Conservation (phyloP, 2,888 invertebrate genomes). For the Brachylomia viminalis region DNA sequence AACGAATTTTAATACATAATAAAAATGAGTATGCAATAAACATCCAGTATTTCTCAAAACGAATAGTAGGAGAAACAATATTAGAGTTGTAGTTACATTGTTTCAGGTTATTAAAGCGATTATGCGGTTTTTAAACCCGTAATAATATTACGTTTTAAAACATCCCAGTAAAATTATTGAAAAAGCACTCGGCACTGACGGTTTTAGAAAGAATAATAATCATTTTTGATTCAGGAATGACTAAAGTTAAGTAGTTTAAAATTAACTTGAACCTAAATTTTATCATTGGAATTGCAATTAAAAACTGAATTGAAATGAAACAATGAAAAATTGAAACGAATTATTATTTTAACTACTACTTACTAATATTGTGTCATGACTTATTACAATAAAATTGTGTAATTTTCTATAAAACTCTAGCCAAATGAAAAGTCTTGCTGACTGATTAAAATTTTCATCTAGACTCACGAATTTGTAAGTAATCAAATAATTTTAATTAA, state of each 20-base stretch:
- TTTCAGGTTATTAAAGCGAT: neutral
- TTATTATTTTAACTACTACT: neutral
- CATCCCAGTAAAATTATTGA: neutral
- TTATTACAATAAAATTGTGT: neutral
- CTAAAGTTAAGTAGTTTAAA: neutral
- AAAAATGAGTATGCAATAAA: neutral
- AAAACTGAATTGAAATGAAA: no score
- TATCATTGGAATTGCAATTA: neutral
- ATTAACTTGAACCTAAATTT: neutral
- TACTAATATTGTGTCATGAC: no score
- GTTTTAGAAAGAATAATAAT: neutral
- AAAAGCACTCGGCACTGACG: neutral
- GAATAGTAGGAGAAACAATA: neutral
- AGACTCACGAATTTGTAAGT: neutral
- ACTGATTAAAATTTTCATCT: conserved; percentile 9
- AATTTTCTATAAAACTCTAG: neutral
- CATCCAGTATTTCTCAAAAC: neutral
- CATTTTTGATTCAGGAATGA: neutral
- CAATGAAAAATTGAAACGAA: no score
- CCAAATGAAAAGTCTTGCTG: neutral
- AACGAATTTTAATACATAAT: neutral
- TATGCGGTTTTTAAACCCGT: neutral
- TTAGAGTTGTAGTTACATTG: neutral
- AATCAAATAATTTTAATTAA: conserved; percentile 2
- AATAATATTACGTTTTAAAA: neutral